Evolutionary conservation across 2,797 vertebrate genomes (phyloP).

Genomic region (Dryobates pubescens): DNA sequence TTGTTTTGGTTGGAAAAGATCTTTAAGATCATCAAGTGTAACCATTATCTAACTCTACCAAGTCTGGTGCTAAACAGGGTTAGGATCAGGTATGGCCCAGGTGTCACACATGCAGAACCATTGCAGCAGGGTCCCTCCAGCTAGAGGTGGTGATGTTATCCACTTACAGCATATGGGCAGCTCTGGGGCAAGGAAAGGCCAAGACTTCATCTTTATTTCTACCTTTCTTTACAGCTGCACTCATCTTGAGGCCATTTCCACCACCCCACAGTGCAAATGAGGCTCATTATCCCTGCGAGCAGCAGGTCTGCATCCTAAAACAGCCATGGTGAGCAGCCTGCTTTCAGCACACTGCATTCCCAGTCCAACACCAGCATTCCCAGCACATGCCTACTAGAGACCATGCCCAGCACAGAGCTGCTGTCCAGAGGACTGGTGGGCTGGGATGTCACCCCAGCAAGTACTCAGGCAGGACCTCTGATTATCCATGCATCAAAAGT

Average conservation of each 20-base stretch:
- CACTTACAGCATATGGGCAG: background rate
- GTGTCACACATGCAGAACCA: background rate
- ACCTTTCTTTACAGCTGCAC: background rate
- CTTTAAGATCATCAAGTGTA: too few relatives aligned
- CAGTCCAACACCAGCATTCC: background rate
- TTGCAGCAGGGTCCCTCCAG: background rate
- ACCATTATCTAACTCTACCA: too few relatives aligned
- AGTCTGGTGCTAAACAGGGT: background rate
- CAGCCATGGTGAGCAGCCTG: background rate
- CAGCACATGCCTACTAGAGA: background rate
- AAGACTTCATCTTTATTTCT: background rate
- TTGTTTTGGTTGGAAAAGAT: too few relatives aligned
- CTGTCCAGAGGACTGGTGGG: background rate
- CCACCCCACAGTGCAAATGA: accelerated
- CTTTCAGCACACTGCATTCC: background rate
- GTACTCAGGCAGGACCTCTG: background rate
- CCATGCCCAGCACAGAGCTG: background rate
- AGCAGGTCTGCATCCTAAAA: background rate
- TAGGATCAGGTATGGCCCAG: background rate
- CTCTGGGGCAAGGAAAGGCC: background rate
- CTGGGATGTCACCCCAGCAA: background rate
- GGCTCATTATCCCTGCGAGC: background rate
- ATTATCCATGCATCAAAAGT: background rate
- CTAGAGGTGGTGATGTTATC: background rate
- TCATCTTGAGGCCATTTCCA: background rate